phyloP scores from a whole-genome alignment of 2,113 vertebrate genomes.

The Todiramphus saurophagus region DNA sequence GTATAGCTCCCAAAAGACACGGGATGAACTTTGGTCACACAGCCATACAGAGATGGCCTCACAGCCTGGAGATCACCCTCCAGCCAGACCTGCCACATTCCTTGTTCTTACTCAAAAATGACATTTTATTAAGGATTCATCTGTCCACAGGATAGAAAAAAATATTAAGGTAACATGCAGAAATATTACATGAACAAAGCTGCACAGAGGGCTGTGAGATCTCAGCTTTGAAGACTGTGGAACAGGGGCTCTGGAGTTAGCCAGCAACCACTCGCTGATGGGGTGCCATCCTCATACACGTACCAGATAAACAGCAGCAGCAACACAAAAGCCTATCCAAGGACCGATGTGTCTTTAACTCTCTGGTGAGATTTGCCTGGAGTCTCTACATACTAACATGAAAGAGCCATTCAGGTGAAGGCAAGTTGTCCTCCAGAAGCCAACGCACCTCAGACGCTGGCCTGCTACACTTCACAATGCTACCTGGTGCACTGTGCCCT shows the following conservation, averaged over 20 bases:
- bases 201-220: not conserved
- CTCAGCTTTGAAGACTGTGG: not conserved
- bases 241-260: not conserved
- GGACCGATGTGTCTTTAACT: not conserved
- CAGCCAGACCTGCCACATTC: not conserved
- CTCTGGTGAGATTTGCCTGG: not conserved
- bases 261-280: not conserved
- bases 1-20: not conserved
- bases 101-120: not conserved
- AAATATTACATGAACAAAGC: not conserved
- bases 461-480: not conserved
- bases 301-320: not conserved
- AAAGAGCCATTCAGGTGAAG: not conserved
- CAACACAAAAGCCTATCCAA: not conserved
- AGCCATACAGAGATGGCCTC: not conserved
- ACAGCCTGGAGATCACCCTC: not conserved
- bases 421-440: not conserved
- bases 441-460: not conserved
- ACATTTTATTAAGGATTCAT: not conserved
- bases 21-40: rapidly evolving
- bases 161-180: not conserved
- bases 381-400: not conserved
- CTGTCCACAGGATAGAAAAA: not conserved
- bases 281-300: not conserved
- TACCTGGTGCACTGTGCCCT: not conserved